Conservation (phyloP, 2,888 invertebrate genomes). For the Ptychoptera contaminata region DNA sequence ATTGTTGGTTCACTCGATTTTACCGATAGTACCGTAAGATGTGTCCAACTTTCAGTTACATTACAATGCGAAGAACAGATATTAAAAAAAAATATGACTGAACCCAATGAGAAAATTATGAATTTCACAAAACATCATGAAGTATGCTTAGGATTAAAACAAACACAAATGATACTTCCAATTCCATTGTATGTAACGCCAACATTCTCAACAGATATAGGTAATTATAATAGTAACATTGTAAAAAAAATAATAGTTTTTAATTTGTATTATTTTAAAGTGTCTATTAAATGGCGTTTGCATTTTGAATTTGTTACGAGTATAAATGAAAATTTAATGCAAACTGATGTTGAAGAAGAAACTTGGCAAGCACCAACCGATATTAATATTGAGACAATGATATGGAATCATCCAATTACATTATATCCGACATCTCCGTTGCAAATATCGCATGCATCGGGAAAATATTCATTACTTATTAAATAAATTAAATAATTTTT, state of each 20-base stretch:
- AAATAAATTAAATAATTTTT: conserved; percentile 7
- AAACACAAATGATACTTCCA: conserved; percentile 80
- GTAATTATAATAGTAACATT: too few relatives aligned
- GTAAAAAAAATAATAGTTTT: background rate
- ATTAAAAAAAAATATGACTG: conserved; percentile 14
- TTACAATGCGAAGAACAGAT: conserved; percentile 81
- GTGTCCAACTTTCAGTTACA: conserved; percentile 88
- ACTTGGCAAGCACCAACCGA: conserved; percentile 74
- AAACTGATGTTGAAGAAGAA: conserved; percentile 38
- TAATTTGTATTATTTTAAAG: conserved; percentile 32
- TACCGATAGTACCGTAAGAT: conserved; percentile 73
- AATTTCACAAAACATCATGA: conserved; percentile 86
- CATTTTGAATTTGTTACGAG: conserved; percentile 97
- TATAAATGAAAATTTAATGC: conserved; percentile 44
- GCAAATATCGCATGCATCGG: conserved; percentile 51
- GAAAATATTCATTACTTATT: conserved; percentile 8
- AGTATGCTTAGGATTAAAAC: conserved; percentile 74
- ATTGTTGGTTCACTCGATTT: conserved; percentile 95
- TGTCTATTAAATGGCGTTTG: conserved; percentile 80
- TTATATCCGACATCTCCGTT: conserved; percentile 82
- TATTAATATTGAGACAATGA: conserved; percentile 92
- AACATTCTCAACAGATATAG: conserved; percentile 81
- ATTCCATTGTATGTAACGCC: conserved; percentile 92
- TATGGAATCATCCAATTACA: conserved; percentile 93
- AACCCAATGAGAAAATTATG: conserved; percentile 36